A percentile compares a stretch with the other conserved stretches of the same genome.
phyloP scores from a whole-genome alignment of 2,113 vertebrate genomes.

The Eclectus roratus region DNA sequence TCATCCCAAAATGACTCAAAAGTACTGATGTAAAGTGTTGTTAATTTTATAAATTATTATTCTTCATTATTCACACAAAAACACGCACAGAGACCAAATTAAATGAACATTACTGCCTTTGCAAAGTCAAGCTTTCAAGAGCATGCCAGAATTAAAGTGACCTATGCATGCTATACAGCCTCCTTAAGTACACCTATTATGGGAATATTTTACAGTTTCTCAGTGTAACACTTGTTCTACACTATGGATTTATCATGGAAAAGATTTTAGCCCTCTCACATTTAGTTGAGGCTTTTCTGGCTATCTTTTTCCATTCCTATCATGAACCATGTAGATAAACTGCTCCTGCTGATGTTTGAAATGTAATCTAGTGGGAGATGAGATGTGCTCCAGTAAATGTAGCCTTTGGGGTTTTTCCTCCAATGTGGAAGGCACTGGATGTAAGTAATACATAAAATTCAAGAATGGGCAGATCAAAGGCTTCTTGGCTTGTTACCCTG shows the following conservation, averaged over 20 bases:
- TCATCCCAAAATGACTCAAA: not conserved
- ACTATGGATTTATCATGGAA: not conserved
- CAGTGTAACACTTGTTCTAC: not conserved
- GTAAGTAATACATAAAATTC: not conserved
- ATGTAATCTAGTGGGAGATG: not conserved
- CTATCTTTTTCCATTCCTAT: not conserved
- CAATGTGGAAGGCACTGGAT: not conserved
- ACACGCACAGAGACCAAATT: not conserved
- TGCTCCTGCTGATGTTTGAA: not conserved
- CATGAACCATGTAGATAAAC: not conserved
- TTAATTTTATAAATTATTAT: not conserved
- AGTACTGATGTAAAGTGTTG: not conserved
- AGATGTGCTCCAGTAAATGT: not conserved
- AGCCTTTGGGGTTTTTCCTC: not conserved
- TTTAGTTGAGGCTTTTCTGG: not conserved
- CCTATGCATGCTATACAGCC: not conserved
- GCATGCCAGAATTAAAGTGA: not conserved
- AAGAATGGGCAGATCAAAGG: not conserved
- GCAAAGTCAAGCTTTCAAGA: not conserved
- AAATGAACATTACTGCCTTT: not conserved
- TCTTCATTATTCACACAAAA: not conserved
- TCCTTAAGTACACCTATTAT: accelerated
- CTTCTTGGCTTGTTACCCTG: not conserved
- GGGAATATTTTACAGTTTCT: not conserved
- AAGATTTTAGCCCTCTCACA: not conserved